Evolutionary conservation across 2,888 invertebrate genomes (phyloP), one percentile per base, ranked within the genome.

Genomic region (Anthophora plumipes): DNA sequence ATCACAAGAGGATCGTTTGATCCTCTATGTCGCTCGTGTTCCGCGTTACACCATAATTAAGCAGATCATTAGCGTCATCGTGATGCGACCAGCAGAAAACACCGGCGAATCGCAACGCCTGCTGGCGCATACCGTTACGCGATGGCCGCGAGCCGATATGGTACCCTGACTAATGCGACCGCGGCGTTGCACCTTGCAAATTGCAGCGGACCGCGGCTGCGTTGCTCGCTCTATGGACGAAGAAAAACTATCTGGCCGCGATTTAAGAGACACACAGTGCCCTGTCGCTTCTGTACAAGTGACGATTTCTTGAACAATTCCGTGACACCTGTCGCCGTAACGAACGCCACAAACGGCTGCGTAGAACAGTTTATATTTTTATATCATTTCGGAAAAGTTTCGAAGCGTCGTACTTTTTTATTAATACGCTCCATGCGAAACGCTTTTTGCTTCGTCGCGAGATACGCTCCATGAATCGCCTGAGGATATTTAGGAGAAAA

Each of bases 91-190:
- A 72, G 68, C 59, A 82, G 80, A 80, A 85, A 82, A 81, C 64
- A 72, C 77, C 72, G 78, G 83, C 85, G 90, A 91, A 90, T 91
- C 90, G 90, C 86, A 88, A 90, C 86, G 87, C 77, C 78, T 85
- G 81, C 79, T 82, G 88, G 88, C 88, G 89, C 90, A 89, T 91
- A 92, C 92, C 92, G 92, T 93, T 93, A 92, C 90, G 91, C 91
- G 93, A 92, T 93, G 91, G 89, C 90, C 89, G 89, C 85, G 84
- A 83, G 87, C 90, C 90, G 93, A 92, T 92, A 92, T 91, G 92
- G 89, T 81, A 87, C 90, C 92, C 91, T 92, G 92, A 92, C 93
- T 93, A 93, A 93, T 93, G 93, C 90, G 90, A 91, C 88, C 89
- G 69, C 82, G 74, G 60, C 87, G 90, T 89, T 91, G 92, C 93